Conservation (phyloP, 2,797 vertebrate species). For the Acipenser oxyrinchus region DNA sequence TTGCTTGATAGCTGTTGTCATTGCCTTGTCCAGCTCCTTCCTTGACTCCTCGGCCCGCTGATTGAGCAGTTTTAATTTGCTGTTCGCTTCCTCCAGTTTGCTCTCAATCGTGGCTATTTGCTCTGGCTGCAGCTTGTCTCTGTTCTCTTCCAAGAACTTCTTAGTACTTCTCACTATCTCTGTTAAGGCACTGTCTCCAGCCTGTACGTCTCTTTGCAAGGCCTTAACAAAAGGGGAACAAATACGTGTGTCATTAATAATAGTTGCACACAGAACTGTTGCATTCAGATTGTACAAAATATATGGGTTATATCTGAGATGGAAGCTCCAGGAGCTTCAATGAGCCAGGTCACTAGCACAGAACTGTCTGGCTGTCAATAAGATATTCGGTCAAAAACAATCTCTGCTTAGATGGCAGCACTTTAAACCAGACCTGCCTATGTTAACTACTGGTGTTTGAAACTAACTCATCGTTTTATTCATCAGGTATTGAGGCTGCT, state of each 20-base stretch:
- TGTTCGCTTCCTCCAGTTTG: constrained; percentile 83
- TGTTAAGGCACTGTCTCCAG: constrained; percentile 73
- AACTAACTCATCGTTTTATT: too few relatives aligned
- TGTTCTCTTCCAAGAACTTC: constrained; percentile 83
- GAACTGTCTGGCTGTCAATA: too few relatives aligned
- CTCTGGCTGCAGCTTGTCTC: constrained; percentile 68
- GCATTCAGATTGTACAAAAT: too few relatives aligned
- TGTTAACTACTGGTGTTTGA: too few relatives aligned
- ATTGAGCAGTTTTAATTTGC: constrained; percentile 78
- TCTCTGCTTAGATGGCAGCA: too few relatives aligned
- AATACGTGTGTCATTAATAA: not conserved
- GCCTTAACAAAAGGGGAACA: constrained; percentile 54
- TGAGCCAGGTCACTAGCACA: too few relatives aligned
- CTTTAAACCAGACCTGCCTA: too few relatives aligned
- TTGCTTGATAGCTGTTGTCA: constrained; percentile 89
- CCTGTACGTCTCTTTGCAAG: constrained; percentile 84
- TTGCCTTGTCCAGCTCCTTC: constrained; percentile 86
- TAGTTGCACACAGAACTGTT: too few relatives aligned
- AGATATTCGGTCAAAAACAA: too few relatives aligned
- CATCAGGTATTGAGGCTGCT: too few relatives aligned
- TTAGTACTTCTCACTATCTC: constrained; percentile 84
- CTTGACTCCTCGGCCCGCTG: constrained; percentile 83
- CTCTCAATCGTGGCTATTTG: constrained; percentile 70
- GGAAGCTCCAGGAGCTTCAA: too few relatives aligned
- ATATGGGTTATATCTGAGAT: too few relatives aligned